Base-by-base conservation (phyloP, 2,888 invertebrate species). In the Abrostola tripartita region DNA sequence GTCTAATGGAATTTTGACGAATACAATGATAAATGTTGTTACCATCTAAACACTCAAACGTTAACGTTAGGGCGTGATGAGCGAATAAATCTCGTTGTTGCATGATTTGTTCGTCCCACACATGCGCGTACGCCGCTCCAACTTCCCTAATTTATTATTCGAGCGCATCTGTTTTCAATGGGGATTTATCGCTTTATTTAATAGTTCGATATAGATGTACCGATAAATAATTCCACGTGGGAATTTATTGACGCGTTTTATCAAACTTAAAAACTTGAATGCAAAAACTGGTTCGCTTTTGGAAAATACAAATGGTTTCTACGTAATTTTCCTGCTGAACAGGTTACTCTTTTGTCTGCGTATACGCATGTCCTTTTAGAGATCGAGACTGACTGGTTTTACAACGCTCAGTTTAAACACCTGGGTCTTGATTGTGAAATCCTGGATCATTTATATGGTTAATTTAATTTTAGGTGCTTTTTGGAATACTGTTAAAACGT, bases 71-170 rank as follows among this genome's bases (percentile, higher is more conserved):
- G 67, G 59, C 58, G 64, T 69, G 59, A 62, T 65, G 60, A 59
- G 58, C 51, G 62, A 67, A 80, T 74, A 68, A 68, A 79, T 73
- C 67, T 75, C 42, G 54, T 60, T 57, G 70, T 71, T 65, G 63
- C 71, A 70, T 72, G 80, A 79, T 81, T 75, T 62, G 76, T 79
- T 76, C 73, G 68, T 65, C 77, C 75, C 74, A 81, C 81, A 71
- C 68, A 63, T 69, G 68, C 63, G 68, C 68, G 66, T 62, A 66
- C 67, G 61, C 68, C 49, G 49, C 65, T 71, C 56, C 44, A 37
- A 55, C 61, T 75, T 61, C 57, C 57, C 64, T 76, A 74, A 80
- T 79, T 80, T 84, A 82, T 79, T 78, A 74, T 78, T 78, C 64
- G 65, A 67, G 66, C 78, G 57, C 67, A 78, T 80, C 69, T 80